Percentiles rank a stretch among this genome's conserved stretches.
These are phyloP conservation scores for Phocoena sinus DNA, from an alignment of 2,113 vertebrate genomes.

Conservation along the genomic window DNA sequence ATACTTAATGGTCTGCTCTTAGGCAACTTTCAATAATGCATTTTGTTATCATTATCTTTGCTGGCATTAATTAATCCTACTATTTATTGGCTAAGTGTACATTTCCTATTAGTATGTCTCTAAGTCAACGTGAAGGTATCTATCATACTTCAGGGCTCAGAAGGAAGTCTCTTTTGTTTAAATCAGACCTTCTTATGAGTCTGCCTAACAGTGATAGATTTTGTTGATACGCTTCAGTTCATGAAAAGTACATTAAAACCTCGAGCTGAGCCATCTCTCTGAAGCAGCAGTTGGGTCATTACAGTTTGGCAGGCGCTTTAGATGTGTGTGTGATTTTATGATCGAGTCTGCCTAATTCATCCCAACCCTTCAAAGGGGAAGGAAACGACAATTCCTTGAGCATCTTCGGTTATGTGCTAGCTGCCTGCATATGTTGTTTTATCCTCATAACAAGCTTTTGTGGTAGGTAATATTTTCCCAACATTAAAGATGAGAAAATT, in stretches of 20 bases:
- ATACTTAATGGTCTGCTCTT: not conserved
- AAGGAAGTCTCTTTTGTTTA: conserved; percentile 25
- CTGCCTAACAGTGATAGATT: conserved; percentile 16
- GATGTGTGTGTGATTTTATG: not conserved
- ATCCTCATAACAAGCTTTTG: not conserved
- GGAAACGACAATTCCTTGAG: not conserved
- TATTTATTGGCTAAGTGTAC: not conserved
- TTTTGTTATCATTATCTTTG: conserved; percentile 27
- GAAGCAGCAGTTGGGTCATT: conserved; percentile 38
- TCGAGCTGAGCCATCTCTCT: conserved; percentile 7
- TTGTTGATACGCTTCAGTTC: not conserved
- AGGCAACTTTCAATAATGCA: not conserved
- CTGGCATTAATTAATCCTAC: not conserved
- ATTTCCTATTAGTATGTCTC: not conserved
- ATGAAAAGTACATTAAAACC: conserved; percentile 35
- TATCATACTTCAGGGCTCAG: not conserved
- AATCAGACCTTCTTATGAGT: not conserved
- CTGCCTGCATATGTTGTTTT: not conserved
- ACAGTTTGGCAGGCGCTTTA: conserved; percentile 13
- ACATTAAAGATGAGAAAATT: not conserved
- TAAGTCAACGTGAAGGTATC: not conserved
- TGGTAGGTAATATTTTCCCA: not conserved
- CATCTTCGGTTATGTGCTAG: not conserved
- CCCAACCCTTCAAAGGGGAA: not conserved
- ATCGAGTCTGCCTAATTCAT: conserved; percentile 3